phyloP scores from a whole-genome alignment of 2,888 invertebrate genomes.

The Ctena decussata region DNA sequence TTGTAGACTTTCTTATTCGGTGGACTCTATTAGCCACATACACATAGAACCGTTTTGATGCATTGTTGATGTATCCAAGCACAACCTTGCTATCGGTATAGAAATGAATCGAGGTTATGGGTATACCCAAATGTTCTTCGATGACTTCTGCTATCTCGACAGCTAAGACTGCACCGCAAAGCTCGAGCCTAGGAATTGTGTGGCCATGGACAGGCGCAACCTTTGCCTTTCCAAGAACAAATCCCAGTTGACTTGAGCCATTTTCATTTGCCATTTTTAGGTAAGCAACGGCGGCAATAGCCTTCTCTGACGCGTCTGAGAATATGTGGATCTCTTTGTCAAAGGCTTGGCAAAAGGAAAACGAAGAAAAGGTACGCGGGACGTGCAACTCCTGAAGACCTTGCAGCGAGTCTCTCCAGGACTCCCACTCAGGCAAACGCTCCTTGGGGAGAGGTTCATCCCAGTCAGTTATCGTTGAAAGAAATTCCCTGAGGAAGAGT shows the following conservation, averaged over 20 bases:
- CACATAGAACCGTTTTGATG: constrained; percentile 40
- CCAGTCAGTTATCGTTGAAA: constrained; percentile 42
- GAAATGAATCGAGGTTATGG: background rate
- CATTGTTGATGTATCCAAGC: constrained; percentile 46
- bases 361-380: constrained; percentile 39
- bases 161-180: constrained; percentile 62
- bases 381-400: constrained; percentile 34
- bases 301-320: constrained; percentile 69
- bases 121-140: constrained; percentile 20
- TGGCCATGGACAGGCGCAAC: constrained; percentile 47
- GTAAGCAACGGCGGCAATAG: constrained; percentile 68
- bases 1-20: constrained; percentile 17
- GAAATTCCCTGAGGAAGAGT: constrained; percentile 43
- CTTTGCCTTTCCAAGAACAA: constrained; percentile 61
- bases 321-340: constrained; percentile 54
- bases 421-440: constrained; percentile 30
- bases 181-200: constrained; percentile 60
- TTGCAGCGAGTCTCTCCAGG: constrained; percentile 59
- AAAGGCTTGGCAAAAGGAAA: background rate
- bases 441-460: constrained; percentile 53
- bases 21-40: constrained; percentile 49
- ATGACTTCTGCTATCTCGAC: constrained; percentile 37
- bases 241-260: constrained; percentile 24
- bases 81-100: constrained; percentile 53
- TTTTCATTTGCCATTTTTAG: constrained; percentile 24